Evolutionary conservation across 1,140 invertebrate species (phyloP), one percentile per base, ranked within the genome.

Genomic region (Lycorma delicatula): DNA sequence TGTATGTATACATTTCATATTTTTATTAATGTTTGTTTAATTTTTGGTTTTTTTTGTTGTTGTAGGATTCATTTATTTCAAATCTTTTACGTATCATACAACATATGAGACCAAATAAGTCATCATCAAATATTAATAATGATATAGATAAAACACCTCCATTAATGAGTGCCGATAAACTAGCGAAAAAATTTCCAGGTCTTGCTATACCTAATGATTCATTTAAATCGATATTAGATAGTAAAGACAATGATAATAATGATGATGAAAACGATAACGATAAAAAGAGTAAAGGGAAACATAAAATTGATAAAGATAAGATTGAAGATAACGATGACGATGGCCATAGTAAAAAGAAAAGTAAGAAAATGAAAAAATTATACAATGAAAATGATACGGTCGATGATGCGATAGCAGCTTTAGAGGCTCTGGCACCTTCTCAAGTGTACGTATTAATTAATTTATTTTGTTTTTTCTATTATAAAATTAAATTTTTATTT

Each of bases 41-140:
- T n/a, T n/a, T n/a, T n/a, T n/a, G n/a, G n/a, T n/a, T n/a, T n/a
- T n/a, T n/a, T n/a, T n/a, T n/a, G n/a, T n/a, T n/a, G n/a, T 72
- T 76, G 28, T 63, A 84, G 79, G 95, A 98, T 70, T 97, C 94
- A 0, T 87, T 98, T 67, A 85, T 92, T 57, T 84, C 88, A 6
- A 98, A 95, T 73, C 74, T 98, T 1, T 75, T 97, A 12, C 78
- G 95, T 53, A 88, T 98, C 56, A 97, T 98, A 63, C 85, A 95
- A 63, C 89, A 93, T 63, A 98, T 98, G 94, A 87, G 86, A 70
- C 86, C 89, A 5, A 78, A 22, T 16, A 1, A 78, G 57, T 61
- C 68, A 34, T 51, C 54, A 16, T 4, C 28, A 52, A 53, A 38
- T 27, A 71, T 70, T 6, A 72, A 71, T 58, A 56, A 54, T 54